phyloP scores from a whole-genome alignment of 1,140 invertebrate genomes.

The Drosophila malerkotliana region DNA sequence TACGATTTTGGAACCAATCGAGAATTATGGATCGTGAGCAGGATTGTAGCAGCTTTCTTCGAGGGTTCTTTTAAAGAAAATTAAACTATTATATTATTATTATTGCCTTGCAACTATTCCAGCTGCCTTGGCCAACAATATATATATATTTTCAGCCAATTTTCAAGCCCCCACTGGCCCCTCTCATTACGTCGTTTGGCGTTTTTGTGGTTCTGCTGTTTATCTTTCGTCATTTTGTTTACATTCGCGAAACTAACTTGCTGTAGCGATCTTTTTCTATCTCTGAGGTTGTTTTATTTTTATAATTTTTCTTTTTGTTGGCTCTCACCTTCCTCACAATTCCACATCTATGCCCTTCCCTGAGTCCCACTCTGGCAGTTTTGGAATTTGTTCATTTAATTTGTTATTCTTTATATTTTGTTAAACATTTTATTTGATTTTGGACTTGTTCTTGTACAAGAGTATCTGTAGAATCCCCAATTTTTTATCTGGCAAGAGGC shows the following conservation, averaged over 20 bases:
- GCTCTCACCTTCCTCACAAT: conserved; percentile 17
- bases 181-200: conserved; percentile 27
- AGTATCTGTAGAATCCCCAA: not conserved
- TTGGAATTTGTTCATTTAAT: conserved; percentile 51
- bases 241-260: conserved; percentile 63
- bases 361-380: not conserved
- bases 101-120: conserved; percentile 19
- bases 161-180: conserved; percentile 17
- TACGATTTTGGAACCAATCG: not conserved
- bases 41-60: too few relatives aligned
- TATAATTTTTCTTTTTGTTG: conserved; percentile 24
- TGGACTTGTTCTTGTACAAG: conserved; percentile 30
- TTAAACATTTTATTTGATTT: conserved; percentile 79
- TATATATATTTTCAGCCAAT: conserved; percentile 39
- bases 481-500: conserved; percentile 69
- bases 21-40: not conserved
- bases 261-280: conserved; percentile 17
- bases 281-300: conserved; percentile 15
- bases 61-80: not conserved
- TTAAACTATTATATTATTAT: conserved; percentile 49
- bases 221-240: conserved; percentile 79
- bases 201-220: conserved; percentile 73
- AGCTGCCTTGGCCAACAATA: conserved; percentile 11
- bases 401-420: conserved; percentile 80
- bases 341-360: not conserved